Percentiles rank a stretch among this genome's conserved stretches.
phyloP scores from a whole-genome alignment of 1,140 invertebrate genomes.

The Parasteatoda tepidariorum region DNA sequence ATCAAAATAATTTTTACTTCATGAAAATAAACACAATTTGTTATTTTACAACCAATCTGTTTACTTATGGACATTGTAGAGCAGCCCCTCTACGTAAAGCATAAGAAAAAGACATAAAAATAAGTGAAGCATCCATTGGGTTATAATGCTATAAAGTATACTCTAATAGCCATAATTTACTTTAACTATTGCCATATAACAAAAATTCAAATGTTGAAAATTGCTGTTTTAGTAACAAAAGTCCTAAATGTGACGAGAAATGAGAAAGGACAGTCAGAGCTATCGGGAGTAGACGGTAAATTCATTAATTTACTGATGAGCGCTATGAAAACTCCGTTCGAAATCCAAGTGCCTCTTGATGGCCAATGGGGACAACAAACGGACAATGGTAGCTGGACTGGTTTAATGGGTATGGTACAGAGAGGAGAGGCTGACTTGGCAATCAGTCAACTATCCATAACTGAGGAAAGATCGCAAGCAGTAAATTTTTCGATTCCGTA shows the following conservation, averaged over 20 bases:
- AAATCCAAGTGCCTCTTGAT: neutral
- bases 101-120: too few species aligned
- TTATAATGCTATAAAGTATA: too few species aligned
- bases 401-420: neutral
- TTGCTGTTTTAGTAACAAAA: neutral
- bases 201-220: neutral
- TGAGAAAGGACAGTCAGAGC: too few species aligned
- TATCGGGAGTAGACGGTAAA: neutral
- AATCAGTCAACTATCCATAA: neutral
- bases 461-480: neutral
- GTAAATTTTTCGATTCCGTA: neutral
- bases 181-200: too few species aligned
- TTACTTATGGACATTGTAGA: too few species aligned
- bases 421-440: neutral
- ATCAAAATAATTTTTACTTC: too few species aligned
- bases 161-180: too few species aligned
- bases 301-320: neutral
- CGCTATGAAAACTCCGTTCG: neutral
- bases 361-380: neutral
- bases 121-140: too few species aligned
- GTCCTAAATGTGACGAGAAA: neutral
- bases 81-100: too few species aligned
- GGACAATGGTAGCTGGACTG: neutral
- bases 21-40: too few species aligned
- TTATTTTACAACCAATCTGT: too few species aligned